Conservation (phyloP, 2,888 invertebrate species). For the Elysia crispata region DNA sequence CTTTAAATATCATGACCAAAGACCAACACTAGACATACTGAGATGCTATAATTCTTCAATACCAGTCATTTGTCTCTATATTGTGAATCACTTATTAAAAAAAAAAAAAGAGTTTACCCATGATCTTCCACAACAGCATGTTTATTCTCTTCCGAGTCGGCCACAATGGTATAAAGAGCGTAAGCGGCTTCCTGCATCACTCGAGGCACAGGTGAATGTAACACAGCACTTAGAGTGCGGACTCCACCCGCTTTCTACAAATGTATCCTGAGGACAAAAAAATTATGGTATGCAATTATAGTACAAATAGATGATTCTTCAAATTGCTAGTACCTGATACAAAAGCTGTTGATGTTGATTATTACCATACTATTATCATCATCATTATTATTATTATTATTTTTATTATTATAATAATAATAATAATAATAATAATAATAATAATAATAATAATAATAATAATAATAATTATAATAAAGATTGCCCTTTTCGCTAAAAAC, state of each 20-base stretch:
- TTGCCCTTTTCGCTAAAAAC: too few relatives aligned
- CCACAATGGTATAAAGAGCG: slow-evolving; percentile 70
- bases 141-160: slow-evolving; percentile 72
- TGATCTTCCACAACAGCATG: slow-evolving; percentile 69
- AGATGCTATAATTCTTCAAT: too few relatives aligned
- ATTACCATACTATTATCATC: background rate
- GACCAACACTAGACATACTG: too few relatives aligned
- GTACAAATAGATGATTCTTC: background rate
- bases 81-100: background rate
- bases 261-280: slow-evolving; percentile 67
- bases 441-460: too few relatives aligned
- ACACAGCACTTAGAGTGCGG: slow-evolving; percentile 67
- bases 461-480: too few relatives aligned
- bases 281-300: too few relatives aligned
- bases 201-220: slow-evolving; percentile 66
- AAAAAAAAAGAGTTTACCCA: slow-evolving; percentile 60
- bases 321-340: background rate
- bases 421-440: too few relatives aligned
- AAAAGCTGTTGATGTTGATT: background rate
- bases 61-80: too few relatives aligned
- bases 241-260: slow-evolving; percentile 73
- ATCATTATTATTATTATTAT: too few relatives aligned
- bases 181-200: slow-evolving; percentile 71
- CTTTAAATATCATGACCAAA: background rate
- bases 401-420: too few relatives aligned